phyloP scores from a whole-genome alignment of 2,797 vertebrate genomes.

The Ptychadena robeensis region DNA sequence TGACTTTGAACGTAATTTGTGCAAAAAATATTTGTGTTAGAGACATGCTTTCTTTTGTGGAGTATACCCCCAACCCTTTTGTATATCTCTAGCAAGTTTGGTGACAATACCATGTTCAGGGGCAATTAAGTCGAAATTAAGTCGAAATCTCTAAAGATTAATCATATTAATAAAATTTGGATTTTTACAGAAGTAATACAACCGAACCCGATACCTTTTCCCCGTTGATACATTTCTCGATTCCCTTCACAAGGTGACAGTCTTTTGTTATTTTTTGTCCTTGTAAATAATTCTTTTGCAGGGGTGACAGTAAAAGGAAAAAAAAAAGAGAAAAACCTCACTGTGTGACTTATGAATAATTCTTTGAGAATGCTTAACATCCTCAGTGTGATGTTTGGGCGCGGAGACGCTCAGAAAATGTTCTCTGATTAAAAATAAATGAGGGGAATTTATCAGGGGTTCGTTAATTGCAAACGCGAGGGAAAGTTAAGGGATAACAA shows the following conservation, averaged over 20 bases:
- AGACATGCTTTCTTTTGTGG: too few relatives aligned
- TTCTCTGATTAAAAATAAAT: slow-evolving; percentile 26
- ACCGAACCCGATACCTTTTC: not conserved
- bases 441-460: not conserved
- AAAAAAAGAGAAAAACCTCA: too few relatives aligned
- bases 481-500: not conserved
- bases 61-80: too few relatives aligned
- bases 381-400: not conserved
- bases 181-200: not conserved
- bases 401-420: not conserved
- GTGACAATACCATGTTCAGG: too few relatives aligned
- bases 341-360: slow-evolving; percentile 16
- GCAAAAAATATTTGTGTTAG: too few relatives aligned
- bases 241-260: not conserved
- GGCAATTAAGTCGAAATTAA: too few relatives aligned
- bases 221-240: not conserved
- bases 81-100: too few relatives aligned
- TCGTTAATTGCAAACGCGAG: slow-evolving; percentile 1
- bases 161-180: not conserved
- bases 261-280: not conserved
- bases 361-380: slow-evolving; percentile 14
- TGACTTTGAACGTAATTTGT: too few relatives aligned
- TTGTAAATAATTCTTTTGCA: slow-evolving; percentile 21
- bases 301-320: not conserved
- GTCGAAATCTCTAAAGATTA: too few relatives aligned